These are phyloP conservation scores for Rhyzopertha dominica DNA, from an alignment of 1,140 invertebrate species.

Conservation along the genomic window DNA sequence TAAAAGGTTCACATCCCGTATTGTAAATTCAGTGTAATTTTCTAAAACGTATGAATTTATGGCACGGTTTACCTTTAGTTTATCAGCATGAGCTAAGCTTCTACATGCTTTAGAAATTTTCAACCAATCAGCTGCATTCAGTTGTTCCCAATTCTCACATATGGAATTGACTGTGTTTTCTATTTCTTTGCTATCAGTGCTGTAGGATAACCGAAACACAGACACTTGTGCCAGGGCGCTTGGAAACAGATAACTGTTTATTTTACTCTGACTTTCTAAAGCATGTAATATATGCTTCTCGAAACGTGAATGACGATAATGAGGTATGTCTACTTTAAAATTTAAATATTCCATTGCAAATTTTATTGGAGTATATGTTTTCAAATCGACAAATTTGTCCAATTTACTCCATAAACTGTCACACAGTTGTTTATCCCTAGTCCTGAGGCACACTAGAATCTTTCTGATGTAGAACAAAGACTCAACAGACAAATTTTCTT, in stretches of 20 bases:
- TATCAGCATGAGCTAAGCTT: conserved; percentile 5
- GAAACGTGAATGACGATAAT: conserved; percentile 46
- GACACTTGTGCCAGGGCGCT: conserved; percentile 36
- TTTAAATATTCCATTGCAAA: conserved; percentile 50
- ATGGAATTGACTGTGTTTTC: conserved; percentile 40
- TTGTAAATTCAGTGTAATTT: background rate
- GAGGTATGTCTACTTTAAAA: conserved; percentile 50
- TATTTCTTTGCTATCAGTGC: conserved; percentile 37
- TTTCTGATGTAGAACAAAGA: conserved; percentile 38
- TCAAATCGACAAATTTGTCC: conserved; percentile 29
- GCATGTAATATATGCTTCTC: conserved; percentile 45
- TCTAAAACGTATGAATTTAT: conserved; percentile 12
- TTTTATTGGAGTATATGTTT: conserved; percentile 39
- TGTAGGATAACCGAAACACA: conserved; percentile 47
- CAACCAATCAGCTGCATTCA: conserved; percentile 43
- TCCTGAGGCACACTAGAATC: conserved; percentile 46
- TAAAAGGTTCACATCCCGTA: conserved; percentile 11
- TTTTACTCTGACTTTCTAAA: conserved; percentile 43
- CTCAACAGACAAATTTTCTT: conserved; percentile 24
- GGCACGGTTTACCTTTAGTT: conserved; percentile 1
- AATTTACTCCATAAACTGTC: conserved; percentile 46
- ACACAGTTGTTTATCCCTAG: conserved; percentile 43
- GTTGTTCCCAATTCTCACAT: conserved; percentile 37
- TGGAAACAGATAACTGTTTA: too few species aligned
- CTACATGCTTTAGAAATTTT: conserved; percentile 30